Evolutionary conservation across 2,797 vertebrate species (phyloP).

Genomic region (Melanotaenia parkinsoni): DNA sequence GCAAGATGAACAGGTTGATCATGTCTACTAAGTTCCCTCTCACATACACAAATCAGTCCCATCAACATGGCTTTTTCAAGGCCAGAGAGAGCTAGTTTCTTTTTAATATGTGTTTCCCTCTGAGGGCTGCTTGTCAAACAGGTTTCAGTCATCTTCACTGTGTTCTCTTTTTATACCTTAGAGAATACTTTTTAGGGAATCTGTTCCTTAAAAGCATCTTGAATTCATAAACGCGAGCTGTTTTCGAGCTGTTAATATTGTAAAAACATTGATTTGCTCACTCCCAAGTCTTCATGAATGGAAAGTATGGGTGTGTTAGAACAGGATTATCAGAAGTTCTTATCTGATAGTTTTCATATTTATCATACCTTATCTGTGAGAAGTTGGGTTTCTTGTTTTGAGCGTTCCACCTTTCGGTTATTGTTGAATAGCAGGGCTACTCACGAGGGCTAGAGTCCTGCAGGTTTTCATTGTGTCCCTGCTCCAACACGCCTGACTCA

Average conservation of each 20-base stretch:
- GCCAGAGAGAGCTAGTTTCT: constrained; percentile 7
- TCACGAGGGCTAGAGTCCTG: too few species aligned
- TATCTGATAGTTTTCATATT: constrained; percentile 37
- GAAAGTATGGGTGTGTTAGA: constrained; percentile 12
- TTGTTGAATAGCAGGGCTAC: not conserved
- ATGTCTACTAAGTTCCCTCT: constrained; percentile 19
- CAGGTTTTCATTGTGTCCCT: too few species aligned
- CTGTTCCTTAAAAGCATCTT: constrained; percentile 27
- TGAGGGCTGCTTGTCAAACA: constrained; percentile 40
- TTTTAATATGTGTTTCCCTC: not conserved
- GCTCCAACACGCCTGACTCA: too few species aligned
- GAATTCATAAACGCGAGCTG: not conserved
- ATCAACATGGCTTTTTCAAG: constrained; percentile 48
- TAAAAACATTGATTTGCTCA: not conserved
- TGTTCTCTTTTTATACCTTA: not conserved
- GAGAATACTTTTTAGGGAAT: constrained; percentile 14
- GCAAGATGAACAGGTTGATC: constrained; percentile 74
- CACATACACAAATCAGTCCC: not conserved
- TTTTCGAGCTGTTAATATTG: constrained; percentile 16
- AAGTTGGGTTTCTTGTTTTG: constrained; percentile 41
- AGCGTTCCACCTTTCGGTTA: not conserved
- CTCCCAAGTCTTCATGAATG: constrained; percentile 2
- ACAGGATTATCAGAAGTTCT: constrained; percentile 22
- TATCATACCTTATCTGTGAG: constrained; percentile 43
- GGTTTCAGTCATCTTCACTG: not conserved